Conservation (phyloP, 1,140 invertebrate species). For the Helicoverpa armigera region DNA sequence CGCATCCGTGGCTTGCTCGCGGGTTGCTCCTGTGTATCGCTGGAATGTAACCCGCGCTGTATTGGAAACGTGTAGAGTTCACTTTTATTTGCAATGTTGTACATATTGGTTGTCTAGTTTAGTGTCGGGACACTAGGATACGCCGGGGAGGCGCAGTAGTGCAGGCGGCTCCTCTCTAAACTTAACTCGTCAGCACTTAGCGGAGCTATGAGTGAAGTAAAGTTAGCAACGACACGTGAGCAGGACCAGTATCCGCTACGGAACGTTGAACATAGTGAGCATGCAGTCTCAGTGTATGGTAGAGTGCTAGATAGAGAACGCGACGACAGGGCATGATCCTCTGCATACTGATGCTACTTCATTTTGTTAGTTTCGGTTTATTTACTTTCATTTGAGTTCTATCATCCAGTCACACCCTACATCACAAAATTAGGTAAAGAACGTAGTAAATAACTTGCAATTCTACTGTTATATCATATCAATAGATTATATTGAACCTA, state of each 20-base stretch:
- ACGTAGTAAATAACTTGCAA: neutral
- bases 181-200: no score
- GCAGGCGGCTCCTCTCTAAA: neutral
- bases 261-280: no score
- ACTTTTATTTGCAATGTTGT: conserved; percentile 35
- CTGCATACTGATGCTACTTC: neutral
- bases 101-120: conserved; percentile 20
- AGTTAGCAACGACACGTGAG: no score
- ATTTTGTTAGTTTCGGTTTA: conserved; percentile 50
- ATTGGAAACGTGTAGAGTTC: conserved; percentile 40
- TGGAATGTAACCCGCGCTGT: conserved; percentile 55
- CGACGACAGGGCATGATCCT: neutral
- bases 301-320: neutral
- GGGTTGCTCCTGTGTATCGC: conserved; percentile 45
- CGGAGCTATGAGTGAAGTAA: no score
- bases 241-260: no score
- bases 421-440: neutral
- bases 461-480: neutral
- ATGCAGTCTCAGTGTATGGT: no score
- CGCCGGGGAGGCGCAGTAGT: neutral
- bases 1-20: conserved; percentile 63
- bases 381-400: conserved; percentile 43
- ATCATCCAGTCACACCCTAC: conserved; percentile 49
- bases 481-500: neutral
- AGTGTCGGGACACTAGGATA: neutral